phyloP scores from a whole-genome alignment of 2,888 invertebrate genomes.

The Drosophila tanythrix region DNA sequence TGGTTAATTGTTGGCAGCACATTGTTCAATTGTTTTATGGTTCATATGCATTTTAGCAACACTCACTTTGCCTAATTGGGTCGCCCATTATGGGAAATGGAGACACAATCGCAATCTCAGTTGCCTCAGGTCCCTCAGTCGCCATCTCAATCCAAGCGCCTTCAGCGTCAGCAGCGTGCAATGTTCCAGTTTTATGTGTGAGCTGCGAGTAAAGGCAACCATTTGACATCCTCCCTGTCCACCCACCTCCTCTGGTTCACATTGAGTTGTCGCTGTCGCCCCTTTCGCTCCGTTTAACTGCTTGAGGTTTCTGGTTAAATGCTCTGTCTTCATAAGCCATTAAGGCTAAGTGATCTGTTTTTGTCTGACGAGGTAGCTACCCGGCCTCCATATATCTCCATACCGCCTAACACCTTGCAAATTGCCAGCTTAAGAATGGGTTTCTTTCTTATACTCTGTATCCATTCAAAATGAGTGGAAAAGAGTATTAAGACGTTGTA shows the following conservation, averaged over 20 bases:
- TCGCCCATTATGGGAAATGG: constrained; percentile 78
- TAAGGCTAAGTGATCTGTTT: constrained; percentile 83
- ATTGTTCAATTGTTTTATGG: constrained; percentile 80
- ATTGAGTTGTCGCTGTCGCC: constrained; percentile 34
- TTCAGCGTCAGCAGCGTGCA: constrained; percentile 53
- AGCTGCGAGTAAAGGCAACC: constrained; percentile 67
- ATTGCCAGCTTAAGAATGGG: constrained; percentile 56
- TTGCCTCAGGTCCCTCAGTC: constrained; percentile 1
- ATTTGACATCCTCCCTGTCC: constrained; percentile 66
- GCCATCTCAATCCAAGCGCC: constrained; percentile 14
- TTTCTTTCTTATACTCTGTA: constrained; percentile 11
- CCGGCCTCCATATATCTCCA: not conserved
- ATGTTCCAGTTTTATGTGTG: constrained; percentile 65
- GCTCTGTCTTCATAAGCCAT: constrained; percentile 81
- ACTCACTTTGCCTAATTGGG: constrained; percentile 83
- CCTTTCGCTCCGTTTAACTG: constrained; percentile 65
- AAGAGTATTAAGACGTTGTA: not conserved
- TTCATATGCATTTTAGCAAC: constrained; percentile 75
- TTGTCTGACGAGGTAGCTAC: constrained; percentile 59
- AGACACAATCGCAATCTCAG: constrained; percentile 36
- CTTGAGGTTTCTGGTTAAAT: constrained; percentile 82
- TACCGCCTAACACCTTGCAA: constrained; percentile 68
- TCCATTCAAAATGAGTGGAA: not conserved
- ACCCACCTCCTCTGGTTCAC: constrained; percentile 1
- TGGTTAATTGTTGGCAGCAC: constrained; percentile 68